A percentile compares a stretch with the other conserved stretches of the same genome.
phyloP scores from a whole-genome alignment of 2,113 vertebrate species.

The Hyla sarda region DNA sequence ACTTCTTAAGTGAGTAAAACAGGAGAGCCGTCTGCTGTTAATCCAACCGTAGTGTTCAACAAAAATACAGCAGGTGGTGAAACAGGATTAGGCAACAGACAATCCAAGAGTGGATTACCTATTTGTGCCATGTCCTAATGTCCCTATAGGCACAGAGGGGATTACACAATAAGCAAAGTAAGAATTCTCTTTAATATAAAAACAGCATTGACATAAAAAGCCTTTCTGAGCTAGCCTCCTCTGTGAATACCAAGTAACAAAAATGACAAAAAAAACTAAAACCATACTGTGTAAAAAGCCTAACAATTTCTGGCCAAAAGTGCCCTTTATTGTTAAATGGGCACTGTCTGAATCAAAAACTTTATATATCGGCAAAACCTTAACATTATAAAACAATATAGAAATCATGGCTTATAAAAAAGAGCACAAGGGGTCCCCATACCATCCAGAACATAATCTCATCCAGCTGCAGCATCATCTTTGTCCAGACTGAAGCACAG shows the following conservation, averaged over 20 bases:
- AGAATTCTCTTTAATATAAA: conserved; percentile 6
- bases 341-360: too few relatives aligned
- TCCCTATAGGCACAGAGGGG: not conserved
- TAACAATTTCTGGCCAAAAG: not conserved
- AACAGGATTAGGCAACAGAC: conserved; percentile 17
- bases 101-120: conserved; percentile 16
- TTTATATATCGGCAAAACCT: too few relatives aligned
- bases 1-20: conserved; percentile 5
- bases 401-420: too few relatives aligned
- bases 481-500: too few relatives aligned
- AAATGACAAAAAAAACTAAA: not conserved
- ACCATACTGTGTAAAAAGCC: not conserved
- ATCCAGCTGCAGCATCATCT: too few relatives aligned
- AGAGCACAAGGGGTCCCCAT: too few relatives aligned
- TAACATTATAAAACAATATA: too few relatives aligned
- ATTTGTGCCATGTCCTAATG: conserved; percentile 7
- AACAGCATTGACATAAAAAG: not conserved
- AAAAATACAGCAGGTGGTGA: conserved; percentile 22
- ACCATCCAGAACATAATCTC: too few relatives aligned
- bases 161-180: conserved; percentile 8
- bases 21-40: not conserved
- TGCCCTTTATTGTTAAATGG: too few relatives aligned
- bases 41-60: conserved; percentile 15
- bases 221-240: too few relatives aligned
- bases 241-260: not conserved